These are phyloP conservation scores for Apotomis capreana DNA, from an alignment of 2,888 invertebrate genomes.

Conservation along the genomic window DNA sequence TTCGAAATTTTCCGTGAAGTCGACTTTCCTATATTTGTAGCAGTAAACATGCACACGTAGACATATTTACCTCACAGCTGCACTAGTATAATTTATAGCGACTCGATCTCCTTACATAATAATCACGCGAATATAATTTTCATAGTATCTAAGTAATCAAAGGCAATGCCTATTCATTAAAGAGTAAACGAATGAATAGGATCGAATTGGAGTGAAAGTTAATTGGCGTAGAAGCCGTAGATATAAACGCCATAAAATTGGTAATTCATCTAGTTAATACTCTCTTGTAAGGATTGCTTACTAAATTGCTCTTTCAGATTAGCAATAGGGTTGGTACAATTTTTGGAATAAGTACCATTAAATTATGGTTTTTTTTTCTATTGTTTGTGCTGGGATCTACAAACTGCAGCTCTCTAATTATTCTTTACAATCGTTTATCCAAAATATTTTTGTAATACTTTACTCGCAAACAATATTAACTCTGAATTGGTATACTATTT, in stretches of 20 bases:
- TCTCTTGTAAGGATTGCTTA: constrained; percentile 66
- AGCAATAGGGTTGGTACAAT: constrained; percentile 45
- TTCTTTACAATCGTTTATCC: too few species aligned
- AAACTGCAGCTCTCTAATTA: too few species aligned
- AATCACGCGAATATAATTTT: not conserved
- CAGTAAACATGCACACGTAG: not conserved
- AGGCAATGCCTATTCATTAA: constrained; percentile 15
- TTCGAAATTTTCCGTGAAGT: not conserved
- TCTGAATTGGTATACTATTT: not conserved
- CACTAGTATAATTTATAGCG: constrained; percentile 20
- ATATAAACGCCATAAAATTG: constrained; percentile 58
- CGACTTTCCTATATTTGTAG: not conserved
- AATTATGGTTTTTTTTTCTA: too few species aligned
- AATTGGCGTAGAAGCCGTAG: constrained; percentile 45
- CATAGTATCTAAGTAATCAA: constrained; percentile 16
- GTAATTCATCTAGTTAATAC: constrained; percentile 61
- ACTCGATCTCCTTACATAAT: constrained; percentile 14
- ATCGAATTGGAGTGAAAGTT: constrained; percentile 36
- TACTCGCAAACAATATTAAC: not conserved
- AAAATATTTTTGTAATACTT: too few species aligned
- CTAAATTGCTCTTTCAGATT: constrained; percentile 64
- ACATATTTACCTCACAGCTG: not conserved
- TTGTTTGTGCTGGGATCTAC: too few species aligned
- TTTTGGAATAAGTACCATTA: too few species aligned
- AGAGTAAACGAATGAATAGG: constrained; percentile 27